Evolutionary conservation across 2,797 vertebrate genomes (phyloP).

Genomic region (Capromys pilorides): DNA sequence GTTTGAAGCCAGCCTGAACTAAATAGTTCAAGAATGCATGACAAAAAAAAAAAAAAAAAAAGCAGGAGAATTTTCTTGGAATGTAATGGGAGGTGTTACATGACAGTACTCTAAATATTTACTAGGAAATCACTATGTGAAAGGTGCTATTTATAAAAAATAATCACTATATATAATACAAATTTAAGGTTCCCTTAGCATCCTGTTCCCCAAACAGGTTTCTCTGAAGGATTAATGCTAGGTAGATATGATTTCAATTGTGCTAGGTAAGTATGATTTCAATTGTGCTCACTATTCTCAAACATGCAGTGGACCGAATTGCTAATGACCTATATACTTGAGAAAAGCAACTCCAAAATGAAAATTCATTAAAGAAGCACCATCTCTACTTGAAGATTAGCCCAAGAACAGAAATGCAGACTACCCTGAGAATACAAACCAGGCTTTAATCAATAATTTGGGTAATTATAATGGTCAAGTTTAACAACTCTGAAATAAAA

Average conservation of each 20-base stretch:
- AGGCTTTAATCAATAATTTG: not conserved
- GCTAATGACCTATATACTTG: not conserved
- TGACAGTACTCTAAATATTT: not conserved
- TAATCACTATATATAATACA: not conserved
- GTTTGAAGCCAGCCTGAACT: not conserved
- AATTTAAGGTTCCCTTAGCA: not conserved
- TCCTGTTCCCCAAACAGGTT: not conserved
- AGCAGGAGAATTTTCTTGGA: not conserved
- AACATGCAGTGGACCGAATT: slow-evolving; percentile 13
- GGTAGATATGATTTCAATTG: slow-evolving; percentile 56
- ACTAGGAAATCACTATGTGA: not conserved
- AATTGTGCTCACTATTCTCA: slow-evolving; percentile 23
- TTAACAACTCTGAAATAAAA: slow-evolving; percentile 34
- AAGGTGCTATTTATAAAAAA: not conserved
- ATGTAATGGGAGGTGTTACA: not conserved
- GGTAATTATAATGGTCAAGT: not conserved
- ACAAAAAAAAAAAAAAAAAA: not conserved
- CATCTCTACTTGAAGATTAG: slow-evolving; percentile 19
- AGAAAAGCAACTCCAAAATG: slow-evolving; percentile 42
- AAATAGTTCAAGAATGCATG: not conserved
- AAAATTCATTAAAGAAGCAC: slow-evolving; percentile 48
- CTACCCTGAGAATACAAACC: not conserved
- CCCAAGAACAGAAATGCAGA: slow-evolving; percentile 1
- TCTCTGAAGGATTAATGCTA: slow-evolving; percentile 2
- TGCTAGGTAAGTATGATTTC: slow-evolving; percentile 50